These are phyloP conservation scores for Drosophila incognita DNA, from an alignment of 2,888 invertebrate genomes.

Conservation along the genomic window DNA sequence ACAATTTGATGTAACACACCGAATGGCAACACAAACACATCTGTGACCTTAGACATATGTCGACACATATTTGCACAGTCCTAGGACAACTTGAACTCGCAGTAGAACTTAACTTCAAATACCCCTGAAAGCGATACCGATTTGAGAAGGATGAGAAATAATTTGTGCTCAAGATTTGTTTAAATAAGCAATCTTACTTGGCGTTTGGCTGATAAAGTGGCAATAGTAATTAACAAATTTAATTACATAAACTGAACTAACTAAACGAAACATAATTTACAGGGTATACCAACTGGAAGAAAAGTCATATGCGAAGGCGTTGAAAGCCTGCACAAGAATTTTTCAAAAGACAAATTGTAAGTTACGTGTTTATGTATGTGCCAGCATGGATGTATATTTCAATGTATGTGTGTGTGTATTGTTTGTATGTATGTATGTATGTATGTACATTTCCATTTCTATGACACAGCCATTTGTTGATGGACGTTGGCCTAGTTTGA, in stretches of 20 bases:
- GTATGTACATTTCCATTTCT: slow-evolving; percentile 55
- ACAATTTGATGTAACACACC: slow-evolving; percentile 63
- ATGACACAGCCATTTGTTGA: slow-evolving; percentile 51
- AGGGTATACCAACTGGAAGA: slow-evolving; percentile 26
- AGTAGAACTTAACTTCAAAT: neutral
- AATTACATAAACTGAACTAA: neutral
- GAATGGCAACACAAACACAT: slow-evolving; percentile 16
- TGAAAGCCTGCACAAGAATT: slow-evolving; percentile 16
- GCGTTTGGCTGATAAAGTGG: neutral
- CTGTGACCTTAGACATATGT: slow-evolving; percentile 33
- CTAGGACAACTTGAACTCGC: neutral
- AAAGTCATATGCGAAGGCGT: slow-evolving; percentile 11
- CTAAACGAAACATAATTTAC: neutral
- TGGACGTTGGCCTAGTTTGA: slow-evolving; percentile 56
- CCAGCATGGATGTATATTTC: neutral
- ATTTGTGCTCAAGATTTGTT: neutral
- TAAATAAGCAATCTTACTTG: neutral
- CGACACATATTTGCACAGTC: slow-evolving; percentile 51
- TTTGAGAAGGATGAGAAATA: neutral
- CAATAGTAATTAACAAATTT: neutral
- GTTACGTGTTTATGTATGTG: neutral
- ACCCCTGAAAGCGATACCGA: neutral
- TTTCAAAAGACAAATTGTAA: slow-evolving; percentile 17
- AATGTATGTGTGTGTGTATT: neutral
- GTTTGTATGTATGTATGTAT: slow-evolving; percentile 11